A percentile compares a stretch with the other conserved stretches of the same genome.
These are phyloP conservation scores for Chaenodraco wilsoni DNA, from an alignment of 2,797 vertebrate genomes.

Conservation along the genomic window DNA sequence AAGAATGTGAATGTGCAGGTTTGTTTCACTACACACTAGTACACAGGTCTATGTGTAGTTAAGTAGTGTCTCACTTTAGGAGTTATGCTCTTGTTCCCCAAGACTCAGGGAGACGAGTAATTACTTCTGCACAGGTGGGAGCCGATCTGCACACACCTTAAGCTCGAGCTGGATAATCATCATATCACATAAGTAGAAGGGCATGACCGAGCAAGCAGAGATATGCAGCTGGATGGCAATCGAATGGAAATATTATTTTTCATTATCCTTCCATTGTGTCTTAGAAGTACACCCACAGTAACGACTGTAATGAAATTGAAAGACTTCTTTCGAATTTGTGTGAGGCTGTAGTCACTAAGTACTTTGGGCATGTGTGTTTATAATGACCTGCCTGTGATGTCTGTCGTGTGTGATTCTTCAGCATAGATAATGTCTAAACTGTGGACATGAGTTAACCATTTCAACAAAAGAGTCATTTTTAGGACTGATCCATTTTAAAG, in stretches of 20 bases:
- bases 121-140: slow-evolving; percentile 61
- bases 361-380: not conserved
- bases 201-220: slow-evolving; percentile 50
- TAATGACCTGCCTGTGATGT: slow-evolving; percentile 1
- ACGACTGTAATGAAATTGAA: not conserved
- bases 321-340: not conserved
- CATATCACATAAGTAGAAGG: slow-evolving; percentile 29
- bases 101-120: slow-evolving; percentile 46
- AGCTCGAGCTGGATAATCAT: slow-evolving; percentile 57
- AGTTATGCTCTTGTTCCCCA: slow-evolving; percentile 26
- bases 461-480: not conserved
- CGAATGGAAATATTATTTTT: slow-evolving; percentile 31
- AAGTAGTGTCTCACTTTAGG: slow-evolving; percentile 25
- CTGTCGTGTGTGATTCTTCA: not conserved
- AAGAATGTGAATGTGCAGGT: not conserved
- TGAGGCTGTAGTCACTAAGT: not conserved
- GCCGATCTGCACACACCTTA: slow-evolving; percentile 43
- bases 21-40: not conserved
- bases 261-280: slow-evolving; percentile 11
- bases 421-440: not conserved
- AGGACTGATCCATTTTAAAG: not conserved
- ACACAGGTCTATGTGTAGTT: slow-evolving; percentile 7
- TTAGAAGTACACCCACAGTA: not conserved
- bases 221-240: slow-evolving; percentile 40
- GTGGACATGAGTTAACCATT: not conserved